Conservation (phyloP, 92 coral and sea anemone genomes). For the Palythoa heliodiscus region DNA sequence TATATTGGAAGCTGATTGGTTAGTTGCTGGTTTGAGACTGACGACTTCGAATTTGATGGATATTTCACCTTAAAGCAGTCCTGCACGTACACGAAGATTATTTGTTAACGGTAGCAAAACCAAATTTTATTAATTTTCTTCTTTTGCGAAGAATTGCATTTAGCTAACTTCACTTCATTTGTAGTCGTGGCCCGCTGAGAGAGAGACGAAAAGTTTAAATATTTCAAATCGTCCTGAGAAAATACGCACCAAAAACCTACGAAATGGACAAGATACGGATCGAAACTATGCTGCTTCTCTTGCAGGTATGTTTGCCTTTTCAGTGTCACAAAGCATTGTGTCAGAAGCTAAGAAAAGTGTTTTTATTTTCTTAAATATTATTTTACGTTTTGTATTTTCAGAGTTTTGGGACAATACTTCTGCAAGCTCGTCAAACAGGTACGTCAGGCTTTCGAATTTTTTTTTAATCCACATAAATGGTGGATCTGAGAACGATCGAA, state of each 20-base stretch:
- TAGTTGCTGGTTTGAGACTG: conserved; percentile 17
- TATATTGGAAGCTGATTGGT: conserved; percentile 33
- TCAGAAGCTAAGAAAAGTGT: too few species aligned
- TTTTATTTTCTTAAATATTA: not conserved
- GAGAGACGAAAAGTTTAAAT: not conserved
- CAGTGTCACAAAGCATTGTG: not conserved
- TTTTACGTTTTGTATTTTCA: not conserved
- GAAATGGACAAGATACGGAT: conserved; percentile 28
- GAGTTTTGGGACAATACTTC: conserved; percentile 1
- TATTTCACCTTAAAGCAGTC: not conserved
- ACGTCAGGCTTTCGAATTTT: not conserved
- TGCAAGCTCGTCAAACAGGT: not conserved
- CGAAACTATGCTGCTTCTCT: conserved; percentile 1
- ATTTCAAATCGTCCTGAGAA: not conserved
- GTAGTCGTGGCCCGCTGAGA: not conserved
- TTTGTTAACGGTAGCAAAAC: not conserved
- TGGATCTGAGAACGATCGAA: not conserved
- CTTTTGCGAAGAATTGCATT: not conserved
- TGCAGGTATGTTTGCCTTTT: conserved; percentile 25
- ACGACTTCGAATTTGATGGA: conserved; percentile 3
- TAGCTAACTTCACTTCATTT: not conserved
- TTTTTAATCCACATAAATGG: not conserved
- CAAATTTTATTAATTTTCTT: not conserved
- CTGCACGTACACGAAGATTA: conserved; percentile 23
- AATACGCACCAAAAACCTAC: not conserved